Percentiles rank a stretch among this genome's conserved stretches.
Evolutionary conservation across 2,113 vertebrate genomes (phyloP).

Genomic region (Calyptommatus sinebrachiatus): DNA sequence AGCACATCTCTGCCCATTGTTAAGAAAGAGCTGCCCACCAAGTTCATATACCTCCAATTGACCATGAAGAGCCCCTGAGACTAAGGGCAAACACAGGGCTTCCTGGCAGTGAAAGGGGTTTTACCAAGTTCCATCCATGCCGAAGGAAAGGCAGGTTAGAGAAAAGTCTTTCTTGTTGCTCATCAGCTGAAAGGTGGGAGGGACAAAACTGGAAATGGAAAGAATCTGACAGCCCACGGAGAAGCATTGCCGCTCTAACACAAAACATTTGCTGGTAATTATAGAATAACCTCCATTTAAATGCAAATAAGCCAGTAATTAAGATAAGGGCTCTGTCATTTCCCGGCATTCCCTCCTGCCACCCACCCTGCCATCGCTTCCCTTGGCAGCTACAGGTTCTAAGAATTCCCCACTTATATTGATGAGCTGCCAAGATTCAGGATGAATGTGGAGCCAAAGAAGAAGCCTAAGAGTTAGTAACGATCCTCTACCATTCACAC

Average conservation of each 20-base stretch:
- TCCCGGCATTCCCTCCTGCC: conserved; percentile 61
- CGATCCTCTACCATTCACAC: neutral
- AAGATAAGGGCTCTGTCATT: conserved; percentile 81
- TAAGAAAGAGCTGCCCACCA: neutral
- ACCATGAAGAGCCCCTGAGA: neutral
- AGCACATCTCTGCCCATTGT: neutral
- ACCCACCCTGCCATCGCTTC: conserved; percentile 28
- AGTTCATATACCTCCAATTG: neutral
- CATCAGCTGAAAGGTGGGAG: conserved; percentile 68
- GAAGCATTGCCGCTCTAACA: conserved; percentile 79
- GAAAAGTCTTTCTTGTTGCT: conserved; percentile 42
- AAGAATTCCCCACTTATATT: conserved; percentile 59
- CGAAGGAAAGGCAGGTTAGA: conserved; percentile 28
- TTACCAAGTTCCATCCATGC: conserved; percentile 18
- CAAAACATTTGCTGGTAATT: conserved; percentile 79
- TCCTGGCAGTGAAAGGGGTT: neutral
- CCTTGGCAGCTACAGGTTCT: conserved; percentile 63
- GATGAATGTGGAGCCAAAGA: conserved; percentile 30
- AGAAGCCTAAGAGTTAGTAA: conserved; percentile 38
- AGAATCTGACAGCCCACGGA: conserved; percentile 76
- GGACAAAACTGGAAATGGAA: conserved; percentile 74
- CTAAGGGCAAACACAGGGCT: rapidly evolving
- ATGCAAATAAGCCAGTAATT: conserved; percentile 85
- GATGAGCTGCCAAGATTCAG: conserved; percentile 58
- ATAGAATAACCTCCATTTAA: conserved; percentile 84